Base-by-base conservation (phyloP, 2,797 vertebrate species). In the Onychomys leucogaster region DNA sequence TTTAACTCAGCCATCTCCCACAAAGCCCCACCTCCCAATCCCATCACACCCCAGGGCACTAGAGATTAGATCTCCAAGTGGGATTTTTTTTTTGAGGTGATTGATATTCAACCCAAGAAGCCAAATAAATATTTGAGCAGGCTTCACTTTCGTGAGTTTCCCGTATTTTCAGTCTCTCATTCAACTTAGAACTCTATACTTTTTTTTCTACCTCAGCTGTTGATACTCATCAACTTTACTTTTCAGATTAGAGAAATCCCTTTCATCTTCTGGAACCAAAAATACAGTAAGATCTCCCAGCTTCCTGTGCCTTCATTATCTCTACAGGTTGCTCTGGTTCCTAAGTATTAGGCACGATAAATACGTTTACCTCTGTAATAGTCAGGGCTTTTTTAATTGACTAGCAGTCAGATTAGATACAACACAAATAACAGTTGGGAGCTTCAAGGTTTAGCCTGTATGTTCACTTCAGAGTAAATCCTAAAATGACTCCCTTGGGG, bases 241-340 rank as follows among this genome's bases (percentile, higher is more conserved):
- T 94, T 87, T 82, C 46, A 85, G 21, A 49, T 4, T 57, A 67
- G 57, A 77, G 0, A 0, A 92, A 86, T 23, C 59, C 59, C 29
- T 96, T 96, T 95, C 89, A 76, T 96, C 90, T 88, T 91, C 2
- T 80, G 41, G 21, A 17, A 32, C 52, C 87, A 84, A 95, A 77
- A 95, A 29, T 32, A 61, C 0, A 80, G 29, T 32, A 65, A 89
- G 37, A 6, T 59, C 57, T 90, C 86, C 41, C 41, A 29, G 16
- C 19, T 17, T 86, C 55, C 67, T 37, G 8, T 52, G 37, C 67
- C 81, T 92, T 76, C 0, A 2, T 8, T 14, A 1, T 25, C 17
- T 32, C 55, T 85, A 5, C 76, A 13, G n/a, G 52, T 80, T 90
- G 90, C 82, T 97, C 78, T 37, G 37, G 59, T 69, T 83, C 85